A percentile compares a stretch with the other conserved stretches of the same genome.
Evolutionary conservation across 1,140 invertebrate genomes (phyloP).

Genomic region (Achatina immaculata): DNA sequence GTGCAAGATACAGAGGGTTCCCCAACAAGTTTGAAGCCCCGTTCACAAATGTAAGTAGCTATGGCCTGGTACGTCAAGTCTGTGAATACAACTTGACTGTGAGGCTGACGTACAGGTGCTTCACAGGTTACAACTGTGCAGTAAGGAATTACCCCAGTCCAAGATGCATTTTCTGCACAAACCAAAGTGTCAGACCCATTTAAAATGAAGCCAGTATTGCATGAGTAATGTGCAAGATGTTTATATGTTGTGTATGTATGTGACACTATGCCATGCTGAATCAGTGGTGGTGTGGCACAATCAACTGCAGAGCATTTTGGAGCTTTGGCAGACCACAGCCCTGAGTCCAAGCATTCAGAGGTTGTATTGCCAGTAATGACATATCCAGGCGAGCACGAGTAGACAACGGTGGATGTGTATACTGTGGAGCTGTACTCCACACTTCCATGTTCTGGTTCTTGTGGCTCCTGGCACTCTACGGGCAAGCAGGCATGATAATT

Average conservation of each 20-base stretch:
- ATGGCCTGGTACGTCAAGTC: constrained; percentile 78
- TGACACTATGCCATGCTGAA: not conserved
- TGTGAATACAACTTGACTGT: constrained; percentile 52
- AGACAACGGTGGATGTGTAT: not conserved
- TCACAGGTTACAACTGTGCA: constrained; percentile 3
- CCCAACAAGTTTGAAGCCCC: constrained; percentile 86
- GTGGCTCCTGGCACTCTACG: constrained; percentile 33
- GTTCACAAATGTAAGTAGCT: constrained; percentile 85
- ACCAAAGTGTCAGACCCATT: not conserved
- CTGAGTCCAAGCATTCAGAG: constrained; percentile 14
- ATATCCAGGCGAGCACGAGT: constrained; percentile 7
- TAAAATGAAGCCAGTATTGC: constrained; percentile 14
- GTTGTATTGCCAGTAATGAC: not conserved
- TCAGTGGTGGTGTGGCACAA: not conserved
- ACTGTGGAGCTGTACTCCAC: constrained; percentile 7
- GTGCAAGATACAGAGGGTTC: constrained; percentile 80
- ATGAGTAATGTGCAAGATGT: not conserved
- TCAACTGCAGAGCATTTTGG: not conserved
- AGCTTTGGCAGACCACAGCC: not conserved
- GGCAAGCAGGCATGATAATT: constrained; percentile 19
- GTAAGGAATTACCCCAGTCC: constrained; percentile 9
- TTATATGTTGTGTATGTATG: constrained; percentile 6
- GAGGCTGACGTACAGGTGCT: not conserved
- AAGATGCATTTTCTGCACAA: constrained; percentile 13
- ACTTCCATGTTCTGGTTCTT: not conserved